A percentile compares a stretch with the other conserved stretches of the same genome.
Evolutionary conservation across 1,140 invertebrate genomes (phyloP).

Genomic region (Eulimnadia texana): DNA sequence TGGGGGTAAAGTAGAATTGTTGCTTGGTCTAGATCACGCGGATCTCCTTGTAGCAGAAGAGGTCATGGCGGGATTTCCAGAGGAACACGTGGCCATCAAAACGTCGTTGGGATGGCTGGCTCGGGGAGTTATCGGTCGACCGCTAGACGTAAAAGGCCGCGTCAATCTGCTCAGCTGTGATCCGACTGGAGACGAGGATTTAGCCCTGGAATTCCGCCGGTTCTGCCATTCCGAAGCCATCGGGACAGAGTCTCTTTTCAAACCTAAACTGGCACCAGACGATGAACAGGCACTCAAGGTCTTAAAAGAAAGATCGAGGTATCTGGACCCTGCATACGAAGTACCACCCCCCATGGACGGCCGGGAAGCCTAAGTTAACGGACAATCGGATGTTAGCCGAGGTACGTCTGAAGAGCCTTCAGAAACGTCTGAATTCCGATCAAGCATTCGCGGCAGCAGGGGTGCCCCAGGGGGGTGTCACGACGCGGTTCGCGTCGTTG

Average conservation of each 20-base stretch:
- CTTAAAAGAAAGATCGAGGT: neutral
- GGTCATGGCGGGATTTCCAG: neutral
- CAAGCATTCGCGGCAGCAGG: neutral
- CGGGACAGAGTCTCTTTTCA: neutral
- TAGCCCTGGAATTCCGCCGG: neutral
- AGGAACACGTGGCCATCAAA: neutral
- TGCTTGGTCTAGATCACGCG: neutral
- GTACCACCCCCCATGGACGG: neutral
- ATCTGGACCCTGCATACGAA: neutral
- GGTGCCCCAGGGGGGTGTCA: no score
- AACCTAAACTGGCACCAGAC: neutral
- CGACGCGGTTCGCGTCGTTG: no score
- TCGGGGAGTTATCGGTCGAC: neutral
- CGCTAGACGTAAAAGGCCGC: neutral
- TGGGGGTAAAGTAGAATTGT: conserved; percentile 1
- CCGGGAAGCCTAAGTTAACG: neutral
- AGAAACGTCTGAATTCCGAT: neutral
- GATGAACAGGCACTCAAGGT: neutral
- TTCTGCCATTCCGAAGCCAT: neutral
- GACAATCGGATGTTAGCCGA: neutral
- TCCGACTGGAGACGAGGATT: neutral
- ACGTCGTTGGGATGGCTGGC: conserved; percentile 4
- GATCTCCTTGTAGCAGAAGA: neutral
- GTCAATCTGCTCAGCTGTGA: neutral
- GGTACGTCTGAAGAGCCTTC: neutral